Evolutionary conservation across 2,888 invertebrate species (phyloP), one percentile per base, ranked within the genome.

Genomic region (Apocheima hispidaria): DNA sequence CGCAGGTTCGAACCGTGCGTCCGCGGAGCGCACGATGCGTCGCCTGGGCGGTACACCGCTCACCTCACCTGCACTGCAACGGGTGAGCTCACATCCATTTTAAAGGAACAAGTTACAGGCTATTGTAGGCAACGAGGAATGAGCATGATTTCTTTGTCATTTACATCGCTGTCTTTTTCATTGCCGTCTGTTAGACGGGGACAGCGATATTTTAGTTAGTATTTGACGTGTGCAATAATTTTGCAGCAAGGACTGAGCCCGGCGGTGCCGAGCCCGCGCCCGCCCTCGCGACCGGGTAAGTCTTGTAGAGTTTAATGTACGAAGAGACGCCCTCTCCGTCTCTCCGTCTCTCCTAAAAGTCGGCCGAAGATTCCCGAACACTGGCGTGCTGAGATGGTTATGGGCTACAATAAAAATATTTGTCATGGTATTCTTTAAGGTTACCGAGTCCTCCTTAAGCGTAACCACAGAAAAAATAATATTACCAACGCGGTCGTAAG

Each of bases 21-120:
- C 92, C 14, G 92, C 90, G 2, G 92, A 92, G 81, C 77, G 90
- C 12, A 77, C 81, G 55, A 78, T 85, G 69, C 83, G 90, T 2
- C 76, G 92, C 18, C 75, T 90, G 35, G 91, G 90, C 28, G 89
- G 89, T 50, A 92, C 92, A 0, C 92, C 92, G 0, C 88, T 92
- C 58, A 92, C 92, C 1, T 92, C 92, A 0, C 92, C 92, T 5
- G 92, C 92, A 4, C 79, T 92, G 18, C 82, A 88, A 12, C 73
- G 92, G 86, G 92, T 92, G 68, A 66, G 71, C n/a, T 35, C 3
- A 4, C 4, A n/a, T n/a, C 23, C 3, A 23, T 23, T 23, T 23
- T 23, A 5, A n/a, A n/a, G n/a, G n/a, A n/a, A n/a, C n/a, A n/a
- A n/a, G n/a, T n/a, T n/a, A n/a, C n/a, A n/a, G n/a, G n/a, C 26